These are phyloP conservation scores for Sialia sialis DNA, from an alignment of 2,113 vertebrate species.

Conservation along the genomic window DNA sequence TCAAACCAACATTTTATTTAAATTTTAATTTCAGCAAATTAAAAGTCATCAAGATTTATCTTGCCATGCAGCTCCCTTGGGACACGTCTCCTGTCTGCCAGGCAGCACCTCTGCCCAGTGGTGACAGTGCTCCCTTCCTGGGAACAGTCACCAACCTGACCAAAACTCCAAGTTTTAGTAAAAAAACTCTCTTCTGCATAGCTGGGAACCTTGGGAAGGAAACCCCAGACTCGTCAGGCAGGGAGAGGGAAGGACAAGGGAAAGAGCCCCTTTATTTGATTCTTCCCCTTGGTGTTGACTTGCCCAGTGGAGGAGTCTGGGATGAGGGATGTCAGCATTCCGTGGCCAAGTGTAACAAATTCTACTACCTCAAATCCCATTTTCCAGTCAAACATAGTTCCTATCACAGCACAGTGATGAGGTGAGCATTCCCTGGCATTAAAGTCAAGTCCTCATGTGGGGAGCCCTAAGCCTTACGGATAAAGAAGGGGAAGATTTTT, in stretches of 20 bases:
- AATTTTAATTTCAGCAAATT: neutral
- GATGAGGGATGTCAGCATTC: neutral
- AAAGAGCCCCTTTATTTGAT: neutral
- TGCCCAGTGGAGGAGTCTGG: rapidly evolving
- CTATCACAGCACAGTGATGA: neutral
- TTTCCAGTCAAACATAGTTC: neutral
- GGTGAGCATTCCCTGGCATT: neutral
- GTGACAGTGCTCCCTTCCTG: neutral
- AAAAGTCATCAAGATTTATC: neutral
- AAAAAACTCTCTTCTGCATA: neutral
- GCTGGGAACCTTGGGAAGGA: neutral
- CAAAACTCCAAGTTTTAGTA: neutral
- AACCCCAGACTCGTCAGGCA: neutral
- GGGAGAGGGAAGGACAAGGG: neutral
- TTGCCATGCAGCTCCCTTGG: neutral
- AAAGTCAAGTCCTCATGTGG: neutral
- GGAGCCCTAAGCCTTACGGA: rapidly evolving
- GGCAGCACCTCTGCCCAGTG: neutral
- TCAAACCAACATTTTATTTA: neutral
- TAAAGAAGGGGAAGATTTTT: neutral
- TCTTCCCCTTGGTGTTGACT: neutral
- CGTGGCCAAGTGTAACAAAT: neutral
- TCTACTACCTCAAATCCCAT: neutral
- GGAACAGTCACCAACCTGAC: neutral
- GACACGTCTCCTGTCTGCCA: neutral